Conservation (phyloP, 1,140 invertebrate species). For the Lucilia cuprina region DNA sequence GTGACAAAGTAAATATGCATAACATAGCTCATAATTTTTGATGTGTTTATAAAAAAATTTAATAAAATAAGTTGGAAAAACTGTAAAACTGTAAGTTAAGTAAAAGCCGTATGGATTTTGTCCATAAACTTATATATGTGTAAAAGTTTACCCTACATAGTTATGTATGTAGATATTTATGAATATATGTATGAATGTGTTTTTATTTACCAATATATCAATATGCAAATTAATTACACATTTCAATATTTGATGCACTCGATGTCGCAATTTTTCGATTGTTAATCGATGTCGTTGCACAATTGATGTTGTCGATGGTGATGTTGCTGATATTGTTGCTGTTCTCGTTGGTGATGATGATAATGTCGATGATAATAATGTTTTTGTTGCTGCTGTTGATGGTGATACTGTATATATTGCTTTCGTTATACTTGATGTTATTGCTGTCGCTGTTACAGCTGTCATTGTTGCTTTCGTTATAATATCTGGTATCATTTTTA, state of each 20-base stretch:
- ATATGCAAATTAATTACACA: constrained; percentile 63
- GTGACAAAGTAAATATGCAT: too few relatives aligned
- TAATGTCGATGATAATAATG: neutral
- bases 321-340: neutral
- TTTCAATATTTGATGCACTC: constrained; percentile 59
- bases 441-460: constrained; percentile 5
- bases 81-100: neutral
- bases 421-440: neutral
- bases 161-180: too few relatives aligned
- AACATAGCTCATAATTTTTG: too few relatives aligned
- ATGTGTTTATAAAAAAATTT: too few relatives aligned
- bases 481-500: neutral
- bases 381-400: neutral
- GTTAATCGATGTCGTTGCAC: constrained; percentile 49
- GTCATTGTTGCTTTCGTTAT: constrained; percentile 9
- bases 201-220: constrained; percentile 58
- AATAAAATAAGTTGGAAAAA: too few relatives aligned
- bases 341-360: neutral
- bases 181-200: too few relatives aligned
- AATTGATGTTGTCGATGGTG: constrained; percentile 42
- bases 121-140: too few relatives aligned
- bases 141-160: too few relatives aligned
- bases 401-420: neutral
- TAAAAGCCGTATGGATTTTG: too few relatives aligned
- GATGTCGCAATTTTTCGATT: constrained; percentile 55